phyloP scores from a whole-genome alignment of 2,113 vertebrate species.

The Podilymbus podiceps region DNA sequence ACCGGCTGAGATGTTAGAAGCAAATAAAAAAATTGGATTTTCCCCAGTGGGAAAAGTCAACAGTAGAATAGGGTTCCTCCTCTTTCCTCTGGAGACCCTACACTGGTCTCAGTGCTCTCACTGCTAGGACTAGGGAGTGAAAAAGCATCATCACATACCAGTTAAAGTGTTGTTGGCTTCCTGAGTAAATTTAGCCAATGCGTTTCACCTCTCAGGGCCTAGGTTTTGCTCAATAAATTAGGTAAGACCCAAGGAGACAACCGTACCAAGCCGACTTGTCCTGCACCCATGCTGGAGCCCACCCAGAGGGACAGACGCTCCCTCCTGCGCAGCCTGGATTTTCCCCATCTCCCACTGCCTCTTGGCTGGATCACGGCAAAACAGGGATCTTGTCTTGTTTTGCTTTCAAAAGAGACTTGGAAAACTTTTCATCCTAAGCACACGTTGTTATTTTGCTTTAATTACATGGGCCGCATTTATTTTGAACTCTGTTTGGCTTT shows the following conservation, averaged over 20 bases:
- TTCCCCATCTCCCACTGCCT: background rate
- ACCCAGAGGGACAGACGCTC: background rate
- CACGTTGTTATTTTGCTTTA: background rate
- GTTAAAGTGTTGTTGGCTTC: background rate
- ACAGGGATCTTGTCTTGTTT: background rate
- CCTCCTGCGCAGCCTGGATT: background rate
- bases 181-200: background rate
- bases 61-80: background rate
- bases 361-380: background rate
- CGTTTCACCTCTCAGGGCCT: background rate
- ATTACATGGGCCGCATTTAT: background rate
- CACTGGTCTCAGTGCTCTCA: accelerated
- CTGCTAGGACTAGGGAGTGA: background rate
- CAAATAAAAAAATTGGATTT: background rate
- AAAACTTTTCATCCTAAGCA: background rate
- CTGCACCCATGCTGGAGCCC: background rate
- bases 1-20: background rate
- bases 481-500: background rate
- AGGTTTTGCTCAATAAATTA: background rate
- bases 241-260: background rate
- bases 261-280: accelerated
- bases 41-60: background rate
- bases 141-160: background rate
- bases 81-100: background rate
- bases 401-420: background rate